Conservation (phyloP, 2,797 vertebrate species). For the Enteromius afrohamiltoni region DNA sequence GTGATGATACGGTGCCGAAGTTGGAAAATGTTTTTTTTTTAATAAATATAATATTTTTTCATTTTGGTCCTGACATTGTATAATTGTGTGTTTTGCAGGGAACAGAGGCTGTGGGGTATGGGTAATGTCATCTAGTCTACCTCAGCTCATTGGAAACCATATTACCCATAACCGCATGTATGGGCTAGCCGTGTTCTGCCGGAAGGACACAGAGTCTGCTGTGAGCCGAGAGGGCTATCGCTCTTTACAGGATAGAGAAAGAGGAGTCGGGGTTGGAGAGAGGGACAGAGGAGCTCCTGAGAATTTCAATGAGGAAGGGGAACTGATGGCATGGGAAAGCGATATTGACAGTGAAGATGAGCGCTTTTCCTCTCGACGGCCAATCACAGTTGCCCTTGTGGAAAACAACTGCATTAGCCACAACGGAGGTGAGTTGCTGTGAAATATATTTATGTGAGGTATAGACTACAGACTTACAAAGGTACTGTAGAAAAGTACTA, state of each 20-base stretch:
- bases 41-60: too few relatives aligned
- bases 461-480: not conserved
- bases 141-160: slow-evolving; percentile 86
- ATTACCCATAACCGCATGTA: slow-evolving; percentile 91
- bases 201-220: slow-evolving; percentile 80
- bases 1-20: too few relatives aligned
- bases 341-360: slow-evolving; percentile 89
- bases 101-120: slow-evolving; percentile 92
- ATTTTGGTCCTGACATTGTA: not conserved
- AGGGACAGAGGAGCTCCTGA: slow-evolving; percentile 78
- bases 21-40: too few relatives aligned
- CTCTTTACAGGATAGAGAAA: slow-evolving; percentile 75
- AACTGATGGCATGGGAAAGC: slow-evolving; percentile 85
- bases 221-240: slow-evolving; percentile 77
- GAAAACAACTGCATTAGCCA: slow-evolving; percentile 89
- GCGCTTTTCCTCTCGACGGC: slow-evolving; percentile 74
- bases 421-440: slow-evolving; percentile 76
- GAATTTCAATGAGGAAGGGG: slow-evolving; percentile 89
- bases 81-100: slow-evolving; percentile 69
- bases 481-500: not conserved
- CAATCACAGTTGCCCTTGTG: slow-evolving; percentile 84
- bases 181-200: slow-evolving; percentile 88
- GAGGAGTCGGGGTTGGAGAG: slow-evolving; percentile 72
- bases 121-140: slow-evolving; percentile 92
- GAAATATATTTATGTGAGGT: not conserved